Evolutionary conservation across 2,797 vertebrate species (phyloP).

Genomic region (Falco columbarius): DNA sequence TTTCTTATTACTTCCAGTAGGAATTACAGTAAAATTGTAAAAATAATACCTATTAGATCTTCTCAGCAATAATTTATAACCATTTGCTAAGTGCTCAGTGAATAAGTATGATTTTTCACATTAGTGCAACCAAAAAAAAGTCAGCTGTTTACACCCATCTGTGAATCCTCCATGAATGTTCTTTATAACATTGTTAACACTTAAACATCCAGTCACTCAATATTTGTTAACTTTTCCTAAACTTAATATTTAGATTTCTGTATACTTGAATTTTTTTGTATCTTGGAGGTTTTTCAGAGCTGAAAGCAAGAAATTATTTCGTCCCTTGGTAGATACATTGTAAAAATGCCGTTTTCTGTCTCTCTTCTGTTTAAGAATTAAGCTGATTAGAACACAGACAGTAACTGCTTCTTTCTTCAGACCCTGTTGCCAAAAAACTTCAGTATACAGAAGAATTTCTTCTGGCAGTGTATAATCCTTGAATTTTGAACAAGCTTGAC

Average conservation of each 20-base stretch:
- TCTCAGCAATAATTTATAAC: background rate
- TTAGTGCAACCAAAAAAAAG: background rate
- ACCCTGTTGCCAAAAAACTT: constrained; percentile 32
- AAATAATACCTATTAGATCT: background rate
- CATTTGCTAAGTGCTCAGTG: background rate
- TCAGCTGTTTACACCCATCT: background rate
- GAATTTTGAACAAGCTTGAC: constrained; percentile 55
- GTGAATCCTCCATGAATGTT: background rate
- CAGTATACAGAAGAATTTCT: constrained; percentile 38
- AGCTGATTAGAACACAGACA: constrained; percentile 13
- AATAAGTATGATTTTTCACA: background rate
- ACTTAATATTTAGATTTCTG: background rate
- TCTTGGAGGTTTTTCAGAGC: background rate
- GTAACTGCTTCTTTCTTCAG: constrained; percentile 18
- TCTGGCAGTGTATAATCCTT: constrained; percentile 15
- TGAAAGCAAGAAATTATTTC: background rate
- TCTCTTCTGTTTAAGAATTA: background rate
- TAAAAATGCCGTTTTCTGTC: background rate
- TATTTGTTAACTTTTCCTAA: background rate
- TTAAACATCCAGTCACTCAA: background rate
- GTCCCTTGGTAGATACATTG: background rate
- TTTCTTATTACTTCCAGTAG: background rate
- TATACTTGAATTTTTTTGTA: background rate
- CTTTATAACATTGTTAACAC: background rate
- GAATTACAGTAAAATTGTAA: background rate